Evolutionary conservation across 2,797 vertebrate genomes (phyloP).

Genomic region (Clarias pachynema): DNA sequence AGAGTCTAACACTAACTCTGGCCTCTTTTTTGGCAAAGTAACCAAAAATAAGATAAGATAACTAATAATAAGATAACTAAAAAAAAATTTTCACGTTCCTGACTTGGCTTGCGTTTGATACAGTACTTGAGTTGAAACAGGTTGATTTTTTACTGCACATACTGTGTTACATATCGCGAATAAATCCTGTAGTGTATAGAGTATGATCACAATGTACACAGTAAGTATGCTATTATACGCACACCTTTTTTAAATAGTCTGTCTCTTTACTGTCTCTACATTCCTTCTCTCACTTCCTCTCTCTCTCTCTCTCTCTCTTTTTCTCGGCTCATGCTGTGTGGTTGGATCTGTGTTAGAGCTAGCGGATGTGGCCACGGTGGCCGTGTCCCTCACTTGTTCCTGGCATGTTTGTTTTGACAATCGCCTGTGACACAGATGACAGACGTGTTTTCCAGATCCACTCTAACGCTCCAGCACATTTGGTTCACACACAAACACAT

Average conservation of each 20-base stretch:
- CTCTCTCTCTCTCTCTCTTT: conserved; percentile 35
- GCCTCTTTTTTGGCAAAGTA: too few species aligned
- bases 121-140: too few species aligned
- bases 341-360: conserved; percentile 60
- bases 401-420: conserved; percentile 78
- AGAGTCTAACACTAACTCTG: too few species aligned
- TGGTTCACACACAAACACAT: conserved; percentile 70
- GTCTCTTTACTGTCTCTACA: neutral
- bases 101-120: too few species aligned
- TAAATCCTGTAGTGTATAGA: too few species aligned
- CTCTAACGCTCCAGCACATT: conserved; percentile 70
- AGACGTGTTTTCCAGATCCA: conserved; percentile 57
- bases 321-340: conserved; percentile 68
- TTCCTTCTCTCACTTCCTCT: conserved; percentile 52
- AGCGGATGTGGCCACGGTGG: conserved; percentile 73
- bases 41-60: too few species aligned
- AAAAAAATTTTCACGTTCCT: too few species aligned
- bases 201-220: neutral
- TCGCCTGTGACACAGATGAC: conserved; percentile 68
- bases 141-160: neutral
- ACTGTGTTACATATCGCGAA: neutral
- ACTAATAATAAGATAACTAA: too few species aligned
- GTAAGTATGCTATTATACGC: neutral
- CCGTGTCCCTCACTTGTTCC: conserved; percentile 70
- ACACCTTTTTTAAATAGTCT: conserved; percentile 24